These are phyloP conservation scores for Odontamblyopus rebecca DNA, from an alignment of 2,797 vertebrate species.

Conservation along the genomic window DNA sequence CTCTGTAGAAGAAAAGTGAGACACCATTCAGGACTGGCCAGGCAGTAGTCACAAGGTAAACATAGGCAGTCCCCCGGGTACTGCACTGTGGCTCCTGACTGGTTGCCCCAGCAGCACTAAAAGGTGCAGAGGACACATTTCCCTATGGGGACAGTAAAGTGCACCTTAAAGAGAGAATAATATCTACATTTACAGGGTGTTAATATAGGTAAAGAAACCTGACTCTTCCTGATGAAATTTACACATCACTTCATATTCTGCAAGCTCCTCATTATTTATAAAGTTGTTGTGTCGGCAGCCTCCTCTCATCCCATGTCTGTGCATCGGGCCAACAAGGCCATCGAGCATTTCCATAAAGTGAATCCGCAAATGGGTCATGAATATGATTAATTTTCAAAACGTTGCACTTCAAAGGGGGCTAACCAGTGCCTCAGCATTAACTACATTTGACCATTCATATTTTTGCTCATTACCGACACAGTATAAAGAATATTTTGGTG, in stretches of 20 bases:
- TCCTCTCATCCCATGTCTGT: slow-evolving; percentile 43
- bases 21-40: no score
- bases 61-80: no score
- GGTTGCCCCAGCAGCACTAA: no score
- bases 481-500: slow-evolving; percentile 58
- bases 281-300: slow-evolving; percentile 58
- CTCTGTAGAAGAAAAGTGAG: no score
- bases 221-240: neutral
- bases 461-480: slow-evolving; percentile 65
- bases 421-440: slow-evolving; percentile 62
- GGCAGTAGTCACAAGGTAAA: no score
- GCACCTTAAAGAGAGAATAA: neutral
- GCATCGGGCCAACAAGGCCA: slow-evolving; percentile 63
- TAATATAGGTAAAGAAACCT: neutral
- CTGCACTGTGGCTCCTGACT: no score
- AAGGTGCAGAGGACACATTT: no score
- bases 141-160: no score
- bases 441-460: slow-evolving; percentile 70
- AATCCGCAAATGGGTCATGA: slow-evolving; percentile 75
- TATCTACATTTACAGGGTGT: neutral
- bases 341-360: slow-evolving; percentile 71
- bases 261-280: slow-evolving; percentile 49
- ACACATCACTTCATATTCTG: slow-evolving; percentile 18
- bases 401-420: slow-evolving; percentile 70
- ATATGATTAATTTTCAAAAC: slow-evolving; percentile 74